These are phyloP conservation scores for Tiliacea aurago DNA, from an alignment of 2,888 invertebrate genomes.

Conservation along the genomic window DNA sequence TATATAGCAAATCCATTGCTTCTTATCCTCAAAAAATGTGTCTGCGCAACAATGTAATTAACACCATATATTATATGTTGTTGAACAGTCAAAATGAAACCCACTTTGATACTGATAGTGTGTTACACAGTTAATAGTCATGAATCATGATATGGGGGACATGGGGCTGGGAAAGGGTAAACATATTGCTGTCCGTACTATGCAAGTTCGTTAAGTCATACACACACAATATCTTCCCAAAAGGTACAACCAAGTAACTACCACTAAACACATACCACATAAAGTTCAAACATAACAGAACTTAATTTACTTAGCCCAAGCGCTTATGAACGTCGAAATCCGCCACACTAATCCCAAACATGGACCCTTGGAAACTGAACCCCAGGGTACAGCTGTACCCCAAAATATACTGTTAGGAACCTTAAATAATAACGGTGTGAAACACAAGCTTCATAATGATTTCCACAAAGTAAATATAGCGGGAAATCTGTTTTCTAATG, in stretches of 20 bases:
- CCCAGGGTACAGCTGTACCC: conserved; percentile 19
- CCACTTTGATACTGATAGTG: too few species aligned
- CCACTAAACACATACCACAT: conserved; percentile 35
- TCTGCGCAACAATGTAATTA: too few species aligned
- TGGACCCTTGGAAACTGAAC: conserved; percentile 35
- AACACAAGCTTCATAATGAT: conserved; percentile 46
- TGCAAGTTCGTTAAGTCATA: background rate
- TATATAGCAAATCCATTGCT: too few species aligned
- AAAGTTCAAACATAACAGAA: conserved; percentile 55
- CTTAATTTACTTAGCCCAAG: conserved; percentile 38
- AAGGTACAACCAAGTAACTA: conserved; percentile 25
- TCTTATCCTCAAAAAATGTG: too few species aligned
- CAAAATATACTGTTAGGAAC: conserved; percentile 48
- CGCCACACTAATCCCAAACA: conserved; percentile 53
- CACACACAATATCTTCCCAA: conserved; percentile 23
- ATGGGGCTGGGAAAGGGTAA: background rate
- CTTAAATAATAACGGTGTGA: conserved; percentile 51
- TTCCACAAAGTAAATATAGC: conserved; percentile 57
- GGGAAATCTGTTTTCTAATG: conserved; percentile 69
- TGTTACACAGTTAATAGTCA: background rate
- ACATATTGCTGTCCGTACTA: background rate
- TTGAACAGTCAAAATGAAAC: too few species aligned
- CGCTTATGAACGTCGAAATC: conserved; percentile 47
- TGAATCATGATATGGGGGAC: conserved; percentile 20
- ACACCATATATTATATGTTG: too few species aligned